A percentile compares a stretch with the other conserved stretches of the same genome.
Conservation (phyloP, 2,797 vertebrate genomes). For the Gambelia wislizenii region DNA sequence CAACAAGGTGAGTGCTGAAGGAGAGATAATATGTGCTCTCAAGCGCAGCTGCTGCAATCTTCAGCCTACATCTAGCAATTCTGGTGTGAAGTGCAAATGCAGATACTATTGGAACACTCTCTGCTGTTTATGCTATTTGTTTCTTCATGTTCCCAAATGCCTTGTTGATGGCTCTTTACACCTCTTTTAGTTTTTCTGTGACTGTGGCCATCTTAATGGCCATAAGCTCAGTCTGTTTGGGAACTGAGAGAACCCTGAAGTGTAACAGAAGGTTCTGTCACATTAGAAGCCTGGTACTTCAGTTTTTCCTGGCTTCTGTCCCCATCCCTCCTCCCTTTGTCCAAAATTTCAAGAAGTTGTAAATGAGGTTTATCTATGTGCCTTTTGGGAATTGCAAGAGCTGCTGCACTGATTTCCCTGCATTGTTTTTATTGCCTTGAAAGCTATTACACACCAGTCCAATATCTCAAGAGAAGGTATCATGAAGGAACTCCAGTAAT, state of each 20-base stretch:
- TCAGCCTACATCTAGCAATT: background rate
- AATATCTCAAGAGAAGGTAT: background rate
- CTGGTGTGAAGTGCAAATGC: background rate
- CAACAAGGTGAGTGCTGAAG: background rate
- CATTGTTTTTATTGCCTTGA: background rate
- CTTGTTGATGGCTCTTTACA: background rate
- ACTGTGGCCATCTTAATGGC: conserved; percentile 13
- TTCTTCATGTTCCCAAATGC: background rate
- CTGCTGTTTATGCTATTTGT: conserved; percentile 5
- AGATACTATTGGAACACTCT: background rate
- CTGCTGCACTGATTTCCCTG: background rate
- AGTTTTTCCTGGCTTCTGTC: background rate
- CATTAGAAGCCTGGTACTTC: background rate
- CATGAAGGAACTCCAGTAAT: background rate
- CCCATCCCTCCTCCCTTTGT: background rate
- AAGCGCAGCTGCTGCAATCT: background rate
- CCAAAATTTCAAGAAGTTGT: background rate
- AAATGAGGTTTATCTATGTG: background rate
- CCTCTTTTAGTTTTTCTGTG: background rate
- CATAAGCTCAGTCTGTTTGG: background rate
- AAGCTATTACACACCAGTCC: background rate
- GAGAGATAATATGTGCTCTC: background rate
- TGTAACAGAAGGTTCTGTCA: background rate
- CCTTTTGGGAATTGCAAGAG: background rate
- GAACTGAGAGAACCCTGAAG: background rate